A percentile compares a stretch with the other conserved stretches of the same genome.
These are phyloP conservation scores for Amblyraja radiata DNA, from an alignment of 2,797 vertebrate genomes.

Conservation along the genomic window DNA sequence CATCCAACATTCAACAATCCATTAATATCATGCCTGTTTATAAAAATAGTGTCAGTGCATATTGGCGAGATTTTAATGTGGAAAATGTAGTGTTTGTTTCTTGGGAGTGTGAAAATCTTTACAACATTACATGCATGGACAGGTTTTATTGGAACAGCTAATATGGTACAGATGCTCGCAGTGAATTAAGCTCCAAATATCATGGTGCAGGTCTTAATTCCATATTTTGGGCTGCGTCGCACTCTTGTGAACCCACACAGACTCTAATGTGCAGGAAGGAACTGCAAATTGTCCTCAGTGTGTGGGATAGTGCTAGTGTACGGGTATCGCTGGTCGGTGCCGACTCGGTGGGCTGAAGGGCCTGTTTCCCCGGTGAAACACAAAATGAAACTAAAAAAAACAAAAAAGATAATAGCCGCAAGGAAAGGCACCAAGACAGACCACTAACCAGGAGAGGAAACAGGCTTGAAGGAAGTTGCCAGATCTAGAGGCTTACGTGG, in stretches of 20 bases:
- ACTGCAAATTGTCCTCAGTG: too few relatives aligned
- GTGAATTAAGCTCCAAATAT: not conserved
- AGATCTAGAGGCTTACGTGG: too few relatives aligned
- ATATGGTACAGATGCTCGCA: not conserved
- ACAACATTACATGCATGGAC: slow-evolving; percentile 19
- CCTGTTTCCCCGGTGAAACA: too few relatives aligned
- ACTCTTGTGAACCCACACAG: not conserved
- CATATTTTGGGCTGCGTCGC: not conserved
- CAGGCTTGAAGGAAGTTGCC: too few relatives aligned
- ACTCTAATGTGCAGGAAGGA: too few relatives aligned
- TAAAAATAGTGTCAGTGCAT: slow-evolving; percentile 11
- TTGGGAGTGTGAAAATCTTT: slow-evolving; percentile 36
- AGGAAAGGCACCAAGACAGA: too few relatives aligned
- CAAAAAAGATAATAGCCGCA: too few relatives aligned
- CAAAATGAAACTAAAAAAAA: too few relatives aligned
- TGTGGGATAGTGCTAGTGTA: too few relatives aligned
- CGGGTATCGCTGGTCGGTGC: too few relatives aligned
- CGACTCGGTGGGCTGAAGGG: too few relatives aligned
- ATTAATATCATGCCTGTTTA: not conserved
- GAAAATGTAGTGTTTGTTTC: slow-evolving; percentile 23
- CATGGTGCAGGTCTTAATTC: not conserved
- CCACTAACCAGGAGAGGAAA: too few relatives aligned
- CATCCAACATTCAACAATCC: not conserved
- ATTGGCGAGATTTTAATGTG: slow-evolving; percentile 23
- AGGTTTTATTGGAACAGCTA: slow-evolving; percentile 26